These are phyloP conservation scores for Lerista edwardsae DNA, from an alignment of 2,797 vertebrate genomes.

Conservation along the genomic window DNA sequence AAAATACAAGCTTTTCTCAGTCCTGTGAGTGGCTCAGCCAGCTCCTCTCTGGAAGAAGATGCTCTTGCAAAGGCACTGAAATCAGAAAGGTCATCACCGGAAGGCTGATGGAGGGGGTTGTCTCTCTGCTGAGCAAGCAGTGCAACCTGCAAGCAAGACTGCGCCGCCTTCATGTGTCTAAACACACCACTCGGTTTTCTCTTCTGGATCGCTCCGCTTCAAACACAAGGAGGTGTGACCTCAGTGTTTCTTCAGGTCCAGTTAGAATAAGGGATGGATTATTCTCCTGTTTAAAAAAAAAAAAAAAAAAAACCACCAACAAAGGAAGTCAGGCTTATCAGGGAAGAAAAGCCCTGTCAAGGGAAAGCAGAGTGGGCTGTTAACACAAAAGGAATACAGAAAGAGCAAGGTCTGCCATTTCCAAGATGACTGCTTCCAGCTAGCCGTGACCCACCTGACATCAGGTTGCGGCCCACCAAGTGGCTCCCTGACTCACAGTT, in stretches of 20 bases:
- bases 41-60: background rate
- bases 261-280: slow-evolving; percentile 80
- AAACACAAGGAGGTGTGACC: slow-evolving; percentile 85
- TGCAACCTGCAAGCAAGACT: too few relatives aligned
- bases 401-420: too few relatives aligned
- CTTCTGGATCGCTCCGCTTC: slow-evolving; percentile 82
- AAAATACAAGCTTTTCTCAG: background rate
- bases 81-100: background rate
- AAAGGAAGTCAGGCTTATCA: background rate
- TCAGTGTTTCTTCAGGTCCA: slow-evolving; percentile 81
- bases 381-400: too few relatives aligned
- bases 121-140: background rate
- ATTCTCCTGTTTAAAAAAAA: slow-evolving; percentile 70
- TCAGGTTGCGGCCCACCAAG: too few relatives aligned
- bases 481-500: too few relatives aligned
- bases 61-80: background rate
- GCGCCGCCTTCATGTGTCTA: slow-evolving; percentile 12
- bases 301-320: too few relatives aligned
- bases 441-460: too few relatives aligned
- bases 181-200: slow-evolving; percentile 79
- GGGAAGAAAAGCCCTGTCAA: background rate
- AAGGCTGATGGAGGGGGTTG: background rate
- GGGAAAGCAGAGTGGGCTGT: too few relatives aligned
- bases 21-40: background rate
- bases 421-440: too few relatives aligned